A percentile compares a stretch with the other conserved stretches of the same genome.
Evolutionary conservation across 1,140 invertebrate genomes (phyloP).

Genomic region (Brachionus sp.): DNA sequence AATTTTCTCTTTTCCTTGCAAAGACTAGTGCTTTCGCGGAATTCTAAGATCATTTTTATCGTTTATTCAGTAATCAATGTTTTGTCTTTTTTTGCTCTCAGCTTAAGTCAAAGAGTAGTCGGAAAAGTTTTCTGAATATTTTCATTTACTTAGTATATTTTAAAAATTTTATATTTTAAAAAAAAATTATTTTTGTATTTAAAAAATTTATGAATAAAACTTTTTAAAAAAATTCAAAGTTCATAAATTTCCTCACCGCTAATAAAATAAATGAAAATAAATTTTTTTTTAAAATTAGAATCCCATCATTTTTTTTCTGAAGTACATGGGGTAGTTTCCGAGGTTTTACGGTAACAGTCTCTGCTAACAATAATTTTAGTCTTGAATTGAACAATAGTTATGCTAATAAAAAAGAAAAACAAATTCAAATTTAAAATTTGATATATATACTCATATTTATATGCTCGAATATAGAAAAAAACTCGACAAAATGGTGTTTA

Average conservation of each 20-base stretch:
- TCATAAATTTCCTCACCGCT: too few relatives aligned
- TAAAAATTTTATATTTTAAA: neutral
- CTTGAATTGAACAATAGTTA: too few relatives aligned
- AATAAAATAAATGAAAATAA: neutral
- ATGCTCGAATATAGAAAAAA: too few relatives aligned
- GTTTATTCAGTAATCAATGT: neutral
- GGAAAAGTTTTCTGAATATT: conserved; percentile 50
- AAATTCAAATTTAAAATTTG: too few relatives aligned
- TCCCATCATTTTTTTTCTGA: too few relatives aligned
- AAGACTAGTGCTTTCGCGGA: neutral
- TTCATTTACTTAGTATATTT: neutral
- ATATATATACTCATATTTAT: too few relatives aligned
- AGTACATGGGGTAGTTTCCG: too few relatives aligned
- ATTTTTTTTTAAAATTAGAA: too few relatives aligned
- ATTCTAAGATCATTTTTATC: neutral
- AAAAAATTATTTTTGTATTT: neutral
- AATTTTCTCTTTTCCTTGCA: neutral
- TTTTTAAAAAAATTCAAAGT: neutral
- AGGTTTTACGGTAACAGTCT: too few relatives aligned
- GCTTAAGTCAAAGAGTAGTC: neutral
- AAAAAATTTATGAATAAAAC: neutral
- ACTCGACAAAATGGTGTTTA: too few relatives aligned
- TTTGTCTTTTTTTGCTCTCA: neutral
- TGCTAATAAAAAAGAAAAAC: too few relatives aligned
- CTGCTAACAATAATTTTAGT: too few relatives aligned